Evolutionary conservation across 1,140 invertebrate species (phyloP).

Genomic region (Yoshiicerus persimilis): DNA sequence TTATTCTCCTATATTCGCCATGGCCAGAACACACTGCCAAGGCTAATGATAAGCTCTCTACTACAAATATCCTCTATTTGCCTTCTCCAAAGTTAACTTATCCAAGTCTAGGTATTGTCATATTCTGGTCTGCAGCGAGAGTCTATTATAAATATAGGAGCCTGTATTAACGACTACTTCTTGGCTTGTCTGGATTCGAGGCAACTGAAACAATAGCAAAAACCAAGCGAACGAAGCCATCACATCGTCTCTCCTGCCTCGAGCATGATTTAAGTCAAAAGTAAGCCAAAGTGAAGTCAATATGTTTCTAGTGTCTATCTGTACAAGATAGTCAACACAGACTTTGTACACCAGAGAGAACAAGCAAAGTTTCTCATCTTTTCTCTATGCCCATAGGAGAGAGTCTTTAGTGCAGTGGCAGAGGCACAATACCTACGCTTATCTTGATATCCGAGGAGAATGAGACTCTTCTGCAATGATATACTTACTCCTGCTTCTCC

Average conservation of each 20-base stretch:
- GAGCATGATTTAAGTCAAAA: slow-evolving; percentile 5
- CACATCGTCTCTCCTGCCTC: background rate
- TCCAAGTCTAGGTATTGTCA: background rate
- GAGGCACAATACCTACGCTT: background rate
- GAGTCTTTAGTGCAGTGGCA: background rate
- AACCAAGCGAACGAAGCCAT: background rate
- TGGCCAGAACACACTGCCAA: background rate
- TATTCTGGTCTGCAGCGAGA: background rate
- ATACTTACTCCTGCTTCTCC: no score
- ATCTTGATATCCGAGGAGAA: background rate
- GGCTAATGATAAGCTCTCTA: background rate
- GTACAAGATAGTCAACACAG: background rate
- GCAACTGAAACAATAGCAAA: background rate
- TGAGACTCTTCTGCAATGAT: no score
- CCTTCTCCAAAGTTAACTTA: background rate
- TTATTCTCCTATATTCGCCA: background rate
- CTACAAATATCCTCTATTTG: background rate
- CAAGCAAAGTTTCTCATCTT: background rate
- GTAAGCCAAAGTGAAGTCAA: background rate
- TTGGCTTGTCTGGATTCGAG: background rate
- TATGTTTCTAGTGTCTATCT: slow-evolving; percentile 6
- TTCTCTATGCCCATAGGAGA: no score
- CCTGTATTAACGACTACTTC: background rate
- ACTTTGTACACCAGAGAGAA: background rate
- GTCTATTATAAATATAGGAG: no score